Conservation (phyloP, 2,797 vertebrate species). For the Bucorvus abyssinicus region DNA sequence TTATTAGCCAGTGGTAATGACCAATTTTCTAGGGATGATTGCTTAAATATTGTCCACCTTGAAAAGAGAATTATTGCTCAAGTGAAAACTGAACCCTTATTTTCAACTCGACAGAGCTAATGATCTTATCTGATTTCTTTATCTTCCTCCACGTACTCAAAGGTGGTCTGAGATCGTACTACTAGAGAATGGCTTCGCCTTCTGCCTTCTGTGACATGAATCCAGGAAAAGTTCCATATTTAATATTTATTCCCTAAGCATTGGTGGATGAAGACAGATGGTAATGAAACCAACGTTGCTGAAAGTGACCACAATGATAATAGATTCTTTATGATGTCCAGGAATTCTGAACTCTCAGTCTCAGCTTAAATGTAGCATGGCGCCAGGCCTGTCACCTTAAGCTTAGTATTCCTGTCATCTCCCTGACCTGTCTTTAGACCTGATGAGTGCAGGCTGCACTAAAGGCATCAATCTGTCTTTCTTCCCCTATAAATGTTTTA, state of each 20-base stretch:
- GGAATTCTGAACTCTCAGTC: slow-evolving; percentile 78
- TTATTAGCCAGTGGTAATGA: slow-evolving; percentile 82
- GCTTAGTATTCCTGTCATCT: slow-evolving; percentile 71
- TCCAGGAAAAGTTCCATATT: slow-evolving; percentile 76
- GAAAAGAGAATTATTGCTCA: slow-evolving; percentile 81
- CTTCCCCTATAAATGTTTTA: slow-evolving; percentile 70
- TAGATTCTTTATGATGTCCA: slow-evolving; percentile 82
- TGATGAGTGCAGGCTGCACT: slow-evolving; percentile 69
- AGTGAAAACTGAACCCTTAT: slow-evolving; percentile 76
- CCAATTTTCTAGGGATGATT: slow-evolving; percentile 82
- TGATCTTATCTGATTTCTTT: slow-evolving; percentile 69
- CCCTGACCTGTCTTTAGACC: slow-evolving; percentile 75
- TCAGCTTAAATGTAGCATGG: slow-evolving; percentile 75
- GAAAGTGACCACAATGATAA: slow-evolving; percentile 80
- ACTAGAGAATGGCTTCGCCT: slow-evolving; percentile 38
- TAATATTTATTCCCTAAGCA: slow-evolving; percentile 77
- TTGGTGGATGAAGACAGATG: slow-evolving; percentile 78
- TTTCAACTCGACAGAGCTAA: slow-evolving; percentile 78
- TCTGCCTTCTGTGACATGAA: slow-evolving; percentile 64
- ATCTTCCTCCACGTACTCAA: slow-evolving; percentile 34
- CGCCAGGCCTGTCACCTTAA: slow-evolving; percentile 73
- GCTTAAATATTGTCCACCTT: slow-evolving; percentile 82
- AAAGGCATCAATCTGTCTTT: slow-evolving; percentile 78
- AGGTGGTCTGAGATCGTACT: not conserved
- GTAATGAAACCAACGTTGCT: slow-evolving; percentile 79